A percentile compares a stretch with the other conserved stretches of the same genome.
Evolutionary conservation across 2,113 vertebrate species (phyloP).

Genomic region (Alethe castanea): DNA sequence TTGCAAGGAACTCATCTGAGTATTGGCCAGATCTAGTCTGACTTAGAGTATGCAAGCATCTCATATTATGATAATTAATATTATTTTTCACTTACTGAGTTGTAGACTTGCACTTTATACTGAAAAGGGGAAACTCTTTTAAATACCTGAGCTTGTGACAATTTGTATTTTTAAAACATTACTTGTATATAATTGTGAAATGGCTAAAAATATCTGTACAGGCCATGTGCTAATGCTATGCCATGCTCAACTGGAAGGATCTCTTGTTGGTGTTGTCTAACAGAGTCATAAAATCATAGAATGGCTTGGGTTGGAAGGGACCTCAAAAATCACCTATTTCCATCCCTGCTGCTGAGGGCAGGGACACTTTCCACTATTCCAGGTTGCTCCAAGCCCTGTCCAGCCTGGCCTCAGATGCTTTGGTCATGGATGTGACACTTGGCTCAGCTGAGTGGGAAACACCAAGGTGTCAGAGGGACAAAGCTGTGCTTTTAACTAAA

Average conservation of each 20-base stretch:
- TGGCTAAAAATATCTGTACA: not conserved
- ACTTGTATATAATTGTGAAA: not conserved
- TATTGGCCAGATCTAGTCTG: not conserved
- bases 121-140: not conserved
- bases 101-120: not conserved
- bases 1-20: not conserved
- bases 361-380: not conserved
- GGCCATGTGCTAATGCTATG: not conserved
- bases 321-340: not conserved
- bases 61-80: not conserved
- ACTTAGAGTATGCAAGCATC: not conserved
- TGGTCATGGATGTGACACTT: too few species aligned
- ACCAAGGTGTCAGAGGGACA: too few species aligned
- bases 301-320: not conserved
- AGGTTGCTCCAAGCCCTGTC: not conserved
- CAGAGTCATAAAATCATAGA: not conserved
- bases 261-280: not conserved
- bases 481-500: not conserved
- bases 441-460: not conserved
- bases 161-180: not conserved
- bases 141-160: not conserved
- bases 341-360: not conserved
- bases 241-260: not conserved
- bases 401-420: not conserved
- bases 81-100: not conserved